Percentiles rank a stretch among this genome's conserved stretches.
Evolutionary conservation across 2,888 invertebrate genomes (phyloP).

Genomic region (Drosophila affinis): DNA sequence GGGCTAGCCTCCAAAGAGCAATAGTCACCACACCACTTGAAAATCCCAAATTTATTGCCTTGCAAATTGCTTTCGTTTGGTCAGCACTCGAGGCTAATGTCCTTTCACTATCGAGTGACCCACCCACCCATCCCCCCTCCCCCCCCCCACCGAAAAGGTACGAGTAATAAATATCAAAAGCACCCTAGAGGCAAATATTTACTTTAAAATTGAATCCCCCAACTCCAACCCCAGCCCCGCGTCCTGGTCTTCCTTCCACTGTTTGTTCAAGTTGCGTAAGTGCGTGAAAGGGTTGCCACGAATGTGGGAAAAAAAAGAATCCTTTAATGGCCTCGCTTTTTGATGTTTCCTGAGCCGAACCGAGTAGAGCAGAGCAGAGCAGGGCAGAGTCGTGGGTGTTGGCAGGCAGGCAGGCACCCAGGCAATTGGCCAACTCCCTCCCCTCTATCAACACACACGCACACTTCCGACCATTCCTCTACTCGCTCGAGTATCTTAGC

Average conservation of each 20-base stretch:
- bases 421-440: conserved; percentile 46
- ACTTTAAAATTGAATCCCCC: conserved; percentile 75
- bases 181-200: conserved; percentile 82
- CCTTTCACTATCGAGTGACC: conserved; percentile 61
- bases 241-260: conserved; percentile 1
- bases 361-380: conserved; percentile 13
- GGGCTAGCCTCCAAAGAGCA: conserved; percentile 10
- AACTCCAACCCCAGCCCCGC: too few species aligned
- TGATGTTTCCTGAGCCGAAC: conserved; percentile 57
- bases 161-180: conserved; percentile 81
- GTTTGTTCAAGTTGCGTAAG: conserved; percentile 59
- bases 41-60: conserved; percentile 66
- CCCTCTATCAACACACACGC: conserved; percentile 20
- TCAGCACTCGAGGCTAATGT: conserved; percentile 63
- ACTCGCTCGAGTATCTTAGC: conserved; percentile 10
- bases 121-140: neutral
- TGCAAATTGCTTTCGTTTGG: conserved; percentile 63
- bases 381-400: conserved; percentile 54
- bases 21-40: conserved; percentile 39
- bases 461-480: conserved; percentile 16
- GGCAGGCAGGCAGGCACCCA: conserved; percentile 24
- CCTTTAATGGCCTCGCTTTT: conserved; percentile 70
- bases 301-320: conserved; percentile 29
- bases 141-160: conserved; percentile 28
- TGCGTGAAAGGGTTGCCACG: conserved; percentile 72